Evolutionary conservation across 2,797 vertebrate species (phyloP), one percentile per base, ranked within the genome.

Genomic region (Simalia tracyae): DNA sequence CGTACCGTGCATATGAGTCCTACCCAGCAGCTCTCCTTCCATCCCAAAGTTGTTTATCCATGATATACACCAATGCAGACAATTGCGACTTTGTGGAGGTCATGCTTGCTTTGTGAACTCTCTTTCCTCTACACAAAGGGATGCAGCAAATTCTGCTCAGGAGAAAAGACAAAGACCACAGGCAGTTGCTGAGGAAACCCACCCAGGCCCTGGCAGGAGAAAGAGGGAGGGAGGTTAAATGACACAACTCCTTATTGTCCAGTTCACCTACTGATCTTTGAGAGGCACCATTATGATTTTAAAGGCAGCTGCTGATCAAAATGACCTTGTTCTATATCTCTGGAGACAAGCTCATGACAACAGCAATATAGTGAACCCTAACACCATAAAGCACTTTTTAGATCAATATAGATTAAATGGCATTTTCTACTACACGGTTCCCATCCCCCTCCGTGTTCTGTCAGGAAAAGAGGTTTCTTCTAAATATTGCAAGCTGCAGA

Each of bases 371-470:
- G 85, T 59, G 92, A 90, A 87, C 88, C 76, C 26, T 28, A 89
- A 91, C 94, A 90, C 0, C 0, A 57, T 92, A 95, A 95, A 61
- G 84, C 36, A 76, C 90, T 91, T 46, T 90, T 61, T 42, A 92
- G 84, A 93, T 95, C 94, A 84, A 59, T 93, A 87, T 87, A 61
- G 92, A 89, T 96, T 94, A 94, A 0, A 2, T 68, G 81, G 28
- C 46, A 76, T 94, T 95, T 96, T 91, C 31, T 93, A 24, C 72
- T 22, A 81, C 15, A 0, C 0, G 2, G 31, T 42, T n/a, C 2
- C 60, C 64, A 10, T 56, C 66, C 64, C 19, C 84, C 2, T 28
- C 50, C 24, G 1, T 14, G 2, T 63, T 84, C 24, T 54, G 64
- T 46, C 64, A 24, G 54, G 50, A 28, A 2, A 36, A 93, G 90